phyloP scores from a whole-genome alignment of 2,888 invertebrate genomes.

The Arenicola marina region DNA sequence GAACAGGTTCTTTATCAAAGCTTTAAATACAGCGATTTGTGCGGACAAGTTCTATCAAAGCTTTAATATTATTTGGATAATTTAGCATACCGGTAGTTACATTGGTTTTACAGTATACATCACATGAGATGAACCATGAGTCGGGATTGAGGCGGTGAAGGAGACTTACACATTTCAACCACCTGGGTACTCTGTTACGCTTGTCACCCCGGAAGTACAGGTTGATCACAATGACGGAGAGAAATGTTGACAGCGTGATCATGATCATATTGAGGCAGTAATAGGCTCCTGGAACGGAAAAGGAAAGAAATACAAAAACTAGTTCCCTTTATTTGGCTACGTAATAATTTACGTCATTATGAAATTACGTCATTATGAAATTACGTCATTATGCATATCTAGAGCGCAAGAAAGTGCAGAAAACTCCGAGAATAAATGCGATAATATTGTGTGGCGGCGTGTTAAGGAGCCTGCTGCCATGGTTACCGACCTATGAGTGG shows the following conservation, averaged over 20 bases:
- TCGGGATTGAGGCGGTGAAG: too few relatives aligned
- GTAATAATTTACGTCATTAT: neutral
- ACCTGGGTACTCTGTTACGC: constrained; percentile 49
- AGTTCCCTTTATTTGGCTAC: neutral
- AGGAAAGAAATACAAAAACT: neutral
- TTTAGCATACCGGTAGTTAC: too few relatives aligned
- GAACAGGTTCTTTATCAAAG: too few relatives aligned
- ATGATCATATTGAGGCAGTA: constrained; percentile 62
- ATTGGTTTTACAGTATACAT: too few relatives aligned
- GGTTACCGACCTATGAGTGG: constrained; percentile 42
- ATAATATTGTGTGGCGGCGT: too few relatives aligned
- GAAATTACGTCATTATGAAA: neutral
- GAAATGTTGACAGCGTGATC: constrained; percentile 60
- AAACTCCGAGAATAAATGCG: too few relatives aligned
- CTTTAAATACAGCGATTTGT: too few relatives aligned
- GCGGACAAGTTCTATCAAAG: too few relatives aligned
- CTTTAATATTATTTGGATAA: too few relatives aligned
- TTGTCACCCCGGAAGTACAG: constrained; percentile 59
- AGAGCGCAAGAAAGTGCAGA: too few relatives aligned
- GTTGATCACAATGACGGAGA: constrained; percentile 61
- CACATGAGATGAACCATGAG: too few relatives aligned
- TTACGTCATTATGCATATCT: neutral
- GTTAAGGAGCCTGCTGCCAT: too few relatives aligned
- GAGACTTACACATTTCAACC: constrained; percentile 50
- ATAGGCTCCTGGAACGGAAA: constrained; percentile 53